phyloP scores from a whole-genome alignment of 1,140 invertebrate genomes.

The Penaeus chinensis region DNA sequence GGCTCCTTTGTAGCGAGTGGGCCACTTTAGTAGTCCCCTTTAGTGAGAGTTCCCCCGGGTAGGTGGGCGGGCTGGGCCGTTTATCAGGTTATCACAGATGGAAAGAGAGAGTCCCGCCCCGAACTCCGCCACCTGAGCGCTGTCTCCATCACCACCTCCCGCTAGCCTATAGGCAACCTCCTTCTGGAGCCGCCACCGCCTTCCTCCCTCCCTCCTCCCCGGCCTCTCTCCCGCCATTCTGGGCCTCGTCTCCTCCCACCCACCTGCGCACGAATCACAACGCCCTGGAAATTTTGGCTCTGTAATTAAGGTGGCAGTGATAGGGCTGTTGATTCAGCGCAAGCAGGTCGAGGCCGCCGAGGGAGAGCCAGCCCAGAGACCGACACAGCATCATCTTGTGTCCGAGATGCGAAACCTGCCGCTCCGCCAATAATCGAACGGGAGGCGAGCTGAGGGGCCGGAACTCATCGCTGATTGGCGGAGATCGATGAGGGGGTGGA shows the following conservation, averaged over 20 bases:
- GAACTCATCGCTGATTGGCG: slow-evolving; percentile 51
- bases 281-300: not conserved
- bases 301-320: no score
- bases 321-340: no score
- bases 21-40: slow-evolving; percentile 1
- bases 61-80: no score
- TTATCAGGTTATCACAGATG: no score
- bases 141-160: slow-evolving; percentile 16
- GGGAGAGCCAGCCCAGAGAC: no score
- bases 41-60: not conserved
- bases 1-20: no score
- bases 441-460: slow-evolving; percentile 31
- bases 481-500: slow-evolving; percentile 50
- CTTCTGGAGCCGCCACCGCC: not conserved
- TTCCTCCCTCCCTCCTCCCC: not conserved
- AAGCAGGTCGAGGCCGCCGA: no score
- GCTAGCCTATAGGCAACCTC: slow-evolving; percentile 13
- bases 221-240: not conserved
- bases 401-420: slow-evolving; percentile 22
- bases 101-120: no score
- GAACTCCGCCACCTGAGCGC: no score
- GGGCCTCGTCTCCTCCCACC: not conserved
- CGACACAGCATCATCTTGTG: not conserved
- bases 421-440: slow-evolving; percentile 41
- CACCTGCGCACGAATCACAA: not conserved